These are phyloP conservation scores for Tauraco hartlaubi DNA, from an alignment of 2,797 vertebrate species.

Conservation along the genomic window DNA sequence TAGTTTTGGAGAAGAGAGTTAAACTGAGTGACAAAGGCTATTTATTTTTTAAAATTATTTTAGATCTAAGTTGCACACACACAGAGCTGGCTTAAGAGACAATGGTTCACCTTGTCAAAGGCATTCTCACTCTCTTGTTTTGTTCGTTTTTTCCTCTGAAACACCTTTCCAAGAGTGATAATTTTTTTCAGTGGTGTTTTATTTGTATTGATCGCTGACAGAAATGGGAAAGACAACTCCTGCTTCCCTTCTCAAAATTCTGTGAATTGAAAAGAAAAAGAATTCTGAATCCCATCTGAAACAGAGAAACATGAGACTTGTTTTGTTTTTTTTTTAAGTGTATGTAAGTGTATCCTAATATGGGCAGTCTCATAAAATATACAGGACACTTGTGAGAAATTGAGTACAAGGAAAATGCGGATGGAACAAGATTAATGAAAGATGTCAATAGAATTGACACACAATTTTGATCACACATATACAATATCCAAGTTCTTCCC, in stretches of 20 bases:
- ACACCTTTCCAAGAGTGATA: neutral
- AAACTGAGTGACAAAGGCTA: neutral
- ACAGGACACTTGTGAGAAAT: neutral
- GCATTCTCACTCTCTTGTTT: neutral
- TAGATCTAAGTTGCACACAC: neutral
- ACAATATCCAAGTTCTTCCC: neutral
- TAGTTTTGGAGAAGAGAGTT: neutral
- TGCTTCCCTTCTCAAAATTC: neutral
- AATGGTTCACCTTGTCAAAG: neutral
- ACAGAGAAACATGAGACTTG: neutral
- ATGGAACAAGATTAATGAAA: neutral
- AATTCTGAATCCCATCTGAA: rapidly evolving
- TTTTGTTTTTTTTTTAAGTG: neutral
- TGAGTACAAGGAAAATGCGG: neutral
- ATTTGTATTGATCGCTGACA: neutral
- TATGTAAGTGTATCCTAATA: neutral
- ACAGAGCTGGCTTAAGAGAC: neutral
- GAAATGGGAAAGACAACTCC: neutral
- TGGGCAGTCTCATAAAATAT: neutral
- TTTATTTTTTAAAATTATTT: neutral
- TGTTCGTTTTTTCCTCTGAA: neutral
- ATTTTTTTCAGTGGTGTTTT: neutral
- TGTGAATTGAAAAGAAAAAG: neutral
- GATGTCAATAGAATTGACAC: neutral
- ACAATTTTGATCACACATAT: neutral